Evolutionary conservation across 2,113 vertebrate genomes (phyloP).

Genomic region (Tupaia tana): DNA sequence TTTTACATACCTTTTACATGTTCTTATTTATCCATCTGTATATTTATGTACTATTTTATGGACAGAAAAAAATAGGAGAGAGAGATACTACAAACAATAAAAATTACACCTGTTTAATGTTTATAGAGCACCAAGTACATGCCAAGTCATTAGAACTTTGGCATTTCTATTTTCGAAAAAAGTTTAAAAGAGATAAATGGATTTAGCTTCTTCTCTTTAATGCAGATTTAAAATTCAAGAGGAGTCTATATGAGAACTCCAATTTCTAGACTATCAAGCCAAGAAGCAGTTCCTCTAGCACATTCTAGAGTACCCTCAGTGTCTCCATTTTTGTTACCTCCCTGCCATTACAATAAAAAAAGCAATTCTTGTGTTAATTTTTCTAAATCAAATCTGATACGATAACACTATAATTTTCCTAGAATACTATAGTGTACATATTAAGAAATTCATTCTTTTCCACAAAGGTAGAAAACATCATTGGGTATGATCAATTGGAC

Average conservation of each 20-base stretch:
- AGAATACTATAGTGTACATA: background rate
- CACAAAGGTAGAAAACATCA: background rate
- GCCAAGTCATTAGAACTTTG: background rate
- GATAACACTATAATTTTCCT: background rate
- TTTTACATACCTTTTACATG: background rate
- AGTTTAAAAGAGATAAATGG: background rate
- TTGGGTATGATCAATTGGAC: background rate
- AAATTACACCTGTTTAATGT: background rate
- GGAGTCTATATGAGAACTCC: background rate
- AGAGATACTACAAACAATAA: constrained; percentile 22
- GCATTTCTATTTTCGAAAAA: background rate
- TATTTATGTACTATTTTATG: constrained; percentile 2
- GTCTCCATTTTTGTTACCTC: background rate
- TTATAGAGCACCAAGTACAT: constrained; percentile 1
- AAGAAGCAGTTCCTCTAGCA: background rate
- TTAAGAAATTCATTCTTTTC: background rate
- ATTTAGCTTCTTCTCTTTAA: constrained; percentile 10
- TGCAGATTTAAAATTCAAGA: constrained; percentile 5
- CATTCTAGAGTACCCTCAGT: background rate
- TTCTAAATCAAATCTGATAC: background rate
- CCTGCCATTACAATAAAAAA: background rate
- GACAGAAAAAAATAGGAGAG: background rate
- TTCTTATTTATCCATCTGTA: background rate
- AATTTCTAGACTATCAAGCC: background rate
- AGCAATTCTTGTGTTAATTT: background rate